phyloP scores from a whole-genome alignment of 2,797 vertebrate species.

The Novumbra hubbsi region DNA sequence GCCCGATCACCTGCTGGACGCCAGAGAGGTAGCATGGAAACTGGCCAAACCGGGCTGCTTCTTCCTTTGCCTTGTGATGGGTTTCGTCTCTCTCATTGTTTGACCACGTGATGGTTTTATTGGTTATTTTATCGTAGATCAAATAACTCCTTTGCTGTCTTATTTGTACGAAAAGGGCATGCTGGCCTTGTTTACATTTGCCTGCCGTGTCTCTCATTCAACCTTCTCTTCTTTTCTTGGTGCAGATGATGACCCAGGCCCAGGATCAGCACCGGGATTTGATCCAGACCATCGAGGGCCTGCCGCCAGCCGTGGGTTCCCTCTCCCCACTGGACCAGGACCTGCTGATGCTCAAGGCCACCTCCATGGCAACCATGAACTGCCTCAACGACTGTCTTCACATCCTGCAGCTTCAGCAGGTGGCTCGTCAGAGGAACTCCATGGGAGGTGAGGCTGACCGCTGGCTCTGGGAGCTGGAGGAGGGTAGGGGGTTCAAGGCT shows the following conservation, averaged over 20 bases:
- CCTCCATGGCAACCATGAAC: slow-evolving; percentile 97
- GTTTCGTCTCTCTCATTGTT: too few relatives aligned
- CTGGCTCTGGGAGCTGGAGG: background rate
- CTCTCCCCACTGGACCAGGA: slow-evolving; percentile 94
- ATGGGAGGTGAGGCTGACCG: slow-evolving; percentile 78
- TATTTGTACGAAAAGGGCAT: background rate
- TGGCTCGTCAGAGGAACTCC: slow-evolving; percentile 83
- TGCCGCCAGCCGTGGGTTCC: slow-evolving; percentile 80
- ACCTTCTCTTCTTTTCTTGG: slow-evolving; percentile 29
- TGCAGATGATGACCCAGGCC: slow-evolving; percentile 95
- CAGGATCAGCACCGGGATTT: slow-evolving; percentile 94
- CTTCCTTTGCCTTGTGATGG: too few relatives aligned
- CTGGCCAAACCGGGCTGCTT: background rate
- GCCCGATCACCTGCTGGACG: slow-evolving; percentile 92
- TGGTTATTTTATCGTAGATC: too few relatives aligned
- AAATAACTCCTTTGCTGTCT: background rate
- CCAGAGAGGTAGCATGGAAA: slow-evolving; percentile 84
- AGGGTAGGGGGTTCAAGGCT: background rate
- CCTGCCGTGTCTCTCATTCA: too few relatives aligned
- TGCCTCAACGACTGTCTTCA: slow-evolving; percentile 97
- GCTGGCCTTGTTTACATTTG: background rate
- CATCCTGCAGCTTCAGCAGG: slow-evolving; percentile 94
- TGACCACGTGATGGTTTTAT: too few relatives aligned
- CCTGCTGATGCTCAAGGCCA: slow-evolving; percentile 96
- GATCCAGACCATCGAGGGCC: slow-evolving; percentile 91